A percentile compares a stretch with the other conserved stretches of the same genome.
phyloP scores from a whole-genome alignment of 2,113 vertebrate genomes.

The Syngnathoides biaculeatus region DNA sequence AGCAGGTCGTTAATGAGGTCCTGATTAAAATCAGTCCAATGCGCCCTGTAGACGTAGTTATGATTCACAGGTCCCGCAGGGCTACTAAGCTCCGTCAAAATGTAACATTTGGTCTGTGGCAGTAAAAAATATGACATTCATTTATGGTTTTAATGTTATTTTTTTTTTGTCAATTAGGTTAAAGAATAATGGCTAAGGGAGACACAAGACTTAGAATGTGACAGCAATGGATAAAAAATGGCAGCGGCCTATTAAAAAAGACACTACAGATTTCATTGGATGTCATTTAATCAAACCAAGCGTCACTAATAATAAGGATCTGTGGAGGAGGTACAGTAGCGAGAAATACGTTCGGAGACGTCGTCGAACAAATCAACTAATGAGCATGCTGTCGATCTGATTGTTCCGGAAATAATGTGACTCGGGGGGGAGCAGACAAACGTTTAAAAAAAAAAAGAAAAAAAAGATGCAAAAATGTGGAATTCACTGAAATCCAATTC shows the following conservation, averaged over 20 bases:
- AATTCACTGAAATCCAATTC: too few species aligned
- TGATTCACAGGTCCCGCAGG: conserved; percentile 4
- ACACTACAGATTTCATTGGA: neutral
- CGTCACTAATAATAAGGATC: neutral
- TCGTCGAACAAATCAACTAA: neutral
- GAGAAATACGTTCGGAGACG: neutral
- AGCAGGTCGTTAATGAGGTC: conserved; percentile 59
- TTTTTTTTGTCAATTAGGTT: neutral
- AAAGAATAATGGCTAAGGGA: neutral
- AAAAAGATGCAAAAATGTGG: too few species aligned
- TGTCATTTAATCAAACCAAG: neutral
- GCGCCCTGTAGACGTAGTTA: conserved; percentile 29
- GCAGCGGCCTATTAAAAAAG: neutral
- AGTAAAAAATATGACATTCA: neutral
- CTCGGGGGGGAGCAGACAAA: neutral
- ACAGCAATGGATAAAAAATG: too few species aligned
- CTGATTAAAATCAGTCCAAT: conserved; percentile 62
- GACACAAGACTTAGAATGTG: neutral
- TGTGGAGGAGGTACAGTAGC: neutral
- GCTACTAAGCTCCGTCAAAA: neutral
- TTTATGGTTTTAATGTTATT: neutral
- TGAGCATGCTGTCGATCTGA: neutral
- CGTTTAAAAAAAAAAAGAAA: neutral
- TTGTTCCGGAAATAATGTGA: neutral
- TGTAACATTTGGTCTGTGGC: conserved; percentile 12